These are phyloP conservation scores for Phrynocephalus guinanensis DNA, from an alignment of 2,797 vertebrate species.

Conservation along the genomic window DNA sequence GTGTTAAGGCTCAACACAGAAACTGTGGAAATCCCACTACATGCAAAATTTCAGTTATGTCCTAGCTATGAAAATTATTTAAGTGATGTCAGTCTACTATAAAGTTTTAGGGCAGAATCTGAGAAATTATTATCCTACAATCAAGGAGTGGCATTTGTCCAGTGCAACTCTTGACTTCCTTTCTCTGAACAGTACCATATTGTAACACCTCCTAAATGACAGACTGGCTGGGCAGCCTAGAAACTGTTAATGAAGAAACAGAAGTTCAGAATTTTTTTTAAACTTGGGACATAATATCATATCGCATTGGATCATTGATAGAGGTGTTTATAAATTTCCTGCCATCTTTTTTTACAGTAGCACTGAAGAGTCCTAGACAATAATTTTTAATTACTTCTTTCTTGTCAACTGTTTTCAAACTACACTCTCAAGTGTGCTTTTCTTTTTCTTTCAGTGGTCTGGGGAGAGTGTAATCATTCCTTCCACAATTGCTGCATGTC, in stretches of 20 bases:
- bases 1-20: no score
- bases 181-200: background rate
- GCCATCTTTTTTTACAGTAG: background rate
- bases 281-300: background rate
- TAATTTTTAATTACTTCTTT: constrained; percentile 23
- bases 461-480: constrained; percentile 99
- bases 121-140: background rate
- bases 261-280: background rate
- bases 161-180: background rate
- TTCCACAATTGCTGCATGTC: constrained; percentile 99
- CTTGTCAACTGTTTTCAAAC: constrained; percentile 42
- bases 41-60: no score
- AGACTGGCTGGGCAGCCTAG: background rate
- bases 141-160: background rate
- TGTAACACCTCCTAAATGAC: background rate
- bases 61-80: no score
- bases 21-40: no score
- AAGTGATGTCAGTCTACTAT: background rate
- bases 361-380: background rate
- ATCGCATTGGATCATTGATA: background rate
- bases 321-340: background rate
- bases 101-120: background rate
- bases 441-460: constrained; percentile 88
- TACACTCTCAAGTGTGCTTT: constrained; percentile 55
- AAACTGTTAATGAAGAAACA: background rate